Evolutionary conservation across 2,888 invertebrate genomes (phyloP), one percentile per base, ranked within the genome.

Genomic region (Thumatha senex): DNA sequence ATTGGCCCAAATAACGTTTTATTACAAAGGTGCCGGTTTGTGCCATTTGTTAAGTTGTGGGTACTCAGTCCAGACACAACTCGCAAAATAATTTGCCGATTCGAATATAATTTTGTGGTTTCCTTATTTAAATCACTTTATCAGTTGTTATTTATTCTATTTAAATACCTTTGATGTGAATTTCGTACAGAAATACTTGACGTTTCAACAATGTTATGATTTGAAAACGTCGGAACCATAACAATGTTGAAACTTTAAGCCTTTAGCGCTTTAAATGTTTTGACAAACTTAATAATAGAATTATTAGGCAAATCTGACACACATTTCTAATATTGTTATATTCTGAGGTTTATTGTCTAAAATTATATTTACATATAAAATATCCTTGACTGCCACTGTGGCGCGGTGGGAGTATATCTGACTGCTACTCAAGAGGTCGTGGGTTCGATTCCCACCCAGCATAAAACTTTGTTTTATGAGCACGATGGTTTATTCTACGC

Each of bases 121-220:
- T 11, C 24, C 13, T 44, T 44, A 39, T 49, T 40, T 44, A n/a
- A 44, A 33, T 43, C 39, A 1, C 29, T 45, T 45, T 38, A 36
- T 13, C 36, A 36, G 15, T 41, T 48, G 30, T 38, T 42, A 36
- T 42, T 48, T 34, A 40, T 34, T 33, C 11, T 36, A 15, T 14
- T 8, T n/a, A 48, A 59, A 63, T 53, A 39, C 54, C 53, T 68
- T 60, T 67, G 56, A 59, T 61, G 57, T 49, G 41, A 51, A 53
- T 48, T 52, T 44, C 40, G 35, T 43, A 48, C 41, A 48, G 40
- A 53, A 55, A 54, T 46, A 36, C 7, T 48, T 29, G 15, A 33
- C 33, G n/a, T 43, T 39, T 39, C 7, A 8, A 39, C 18, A 15
- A 15, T 41, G 40, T 46, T 46, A 34, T 24, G 49, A 5, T 24